A percentile compares a stretch with the other conserved stretches of the same genome.
phyloP scores from a whole-genome alignment of 1,140 invertebrate species.

The Heliothis virescens region DNA sequence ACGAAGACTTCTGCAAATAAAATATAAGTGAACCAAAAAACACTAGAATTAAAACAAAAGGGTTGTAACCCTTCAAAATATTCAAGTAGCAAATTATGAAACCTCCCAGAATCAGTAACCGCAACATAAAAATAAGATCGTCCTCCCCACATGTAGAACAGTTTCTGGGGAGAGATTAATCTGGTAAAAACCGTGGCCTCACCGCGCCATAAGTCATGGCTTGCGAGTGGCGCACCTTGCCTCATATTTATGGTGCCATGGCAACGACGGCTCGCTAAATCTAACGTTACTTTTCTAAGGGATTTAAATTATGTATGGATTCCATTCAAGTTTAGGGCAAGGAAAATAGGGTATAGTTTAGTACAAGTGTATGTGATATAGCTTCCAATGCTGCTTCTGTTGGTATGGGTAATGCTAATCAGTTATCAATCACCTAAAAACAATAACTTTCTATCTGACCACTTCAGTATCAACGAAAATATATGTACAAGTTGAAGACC shows the following conservation, averaged over 20 bases:
- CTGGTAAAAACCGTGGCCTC: conserved; percentile 21
- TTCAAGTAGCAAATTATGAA: not conserved
- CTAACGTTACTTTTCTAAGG: not conserved
- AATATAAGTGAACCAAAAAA: too few relatives aligned
- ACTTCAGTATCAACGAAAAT: too few relatives aligned
- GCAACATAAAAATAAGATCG: not conserved
- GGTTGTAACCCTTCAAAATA: not conserved
- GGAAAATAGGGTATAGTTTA: not conserved
- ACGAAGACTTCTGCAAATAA: too few relatives aligned
- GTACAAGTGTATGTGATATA: not conserved
- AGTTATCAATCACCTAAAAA: too few relatives aligned
- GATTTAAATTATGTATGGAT: conserved; percentile 3
- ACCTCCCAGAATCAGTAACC: not conserved
- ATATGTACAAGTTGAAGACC: too few relatives aligned
- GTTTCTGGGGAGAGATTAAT: conserved; percentile 35
- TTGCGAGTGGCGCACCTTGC: conserved; percentile 26
- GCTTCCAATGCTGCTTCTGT: too few relatives aligned
- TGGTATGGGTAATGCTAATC: too few relatives aligned
- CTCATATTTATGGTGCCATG: conserved; percentile 40
- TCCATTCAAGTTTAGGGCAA: not conserved
- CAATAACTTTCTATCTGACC: too few relatives aligned
- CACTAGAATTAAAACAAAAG: too few relatives aligned
- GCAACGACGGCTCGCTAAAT: conserved; percentile 4
- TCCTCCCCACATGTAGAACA: conserved; percentile 15
- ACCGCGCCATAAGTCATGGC: conserved; percentile 38